phyloP scores from a whole-genome alignment of 2,797 vertebrate species.

The Sebastes alutus region DNA sequence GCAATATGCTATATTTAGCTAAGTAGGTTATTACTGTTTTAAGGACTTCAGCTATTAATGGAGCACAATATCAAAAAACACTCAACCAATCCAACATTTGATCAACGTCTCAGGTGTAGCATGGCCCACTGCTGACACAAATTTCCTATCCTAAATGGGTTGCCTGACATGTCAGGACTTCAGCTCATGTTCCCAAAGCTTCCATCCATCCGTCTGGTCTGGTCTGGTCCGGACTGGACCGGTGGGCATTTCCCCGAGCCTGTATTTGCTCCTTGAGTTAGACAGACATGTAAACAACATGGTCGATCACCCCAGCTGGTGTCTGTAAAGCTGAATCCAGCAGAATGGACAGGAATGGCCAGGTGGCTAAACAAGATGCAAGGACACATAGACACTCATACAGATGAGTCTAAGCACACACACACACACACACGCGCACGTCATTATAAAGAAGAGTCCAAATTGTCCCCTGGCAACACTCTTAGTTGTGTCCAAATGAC shows the following conservation, averaged over 20 bases:
- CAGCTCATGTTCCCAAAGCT: constrained; percentile 66
- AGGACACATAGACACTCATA: background rate
- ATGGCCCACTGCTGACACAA: background rate
- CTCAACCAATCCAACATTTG: constrained; percentile 5
- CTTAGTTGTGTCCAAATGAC: constrained; percentile 35
- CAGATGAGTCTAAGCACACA: background rate
- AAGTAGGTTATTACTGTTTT: background rate
- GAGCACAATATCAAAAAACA: constrained; percentile 41
- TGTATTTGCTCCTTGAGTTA: constrained; percentile 14
- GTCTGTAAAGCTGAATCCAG: constrained; percentile 18
- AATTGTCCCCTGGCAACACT: constrained; percentile 41
- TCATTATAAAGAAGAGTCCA: constrained; percentile 2
- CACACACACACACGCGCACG: background rate
- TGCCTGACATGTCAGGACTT: constrained; percentile 24
- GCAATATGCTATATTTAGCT: background rate
- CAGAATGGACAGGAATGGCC: constrained; percentile 37
- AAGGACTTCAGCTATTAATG: constrained; percentile 15
- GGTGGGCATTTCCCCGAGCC: constrained; percentile 7
- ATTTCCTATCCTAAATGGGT: constrained; percentile 14
- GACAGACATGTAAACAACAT: constrained; percentile 48
- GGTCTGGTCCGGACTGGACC: constrained; percentile 29
- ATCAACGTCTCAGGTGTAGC: constrained; percentile 23
- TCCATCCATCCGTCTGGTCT: constrained; percentile 26
- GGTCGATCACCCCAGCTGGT: constrained; percentile 9
- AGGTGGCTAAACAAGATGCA: constrained; percentile 29